Conservation (phyloP, 2,797 vertebrate genomes). For the Myotis pilosus region DNA sequence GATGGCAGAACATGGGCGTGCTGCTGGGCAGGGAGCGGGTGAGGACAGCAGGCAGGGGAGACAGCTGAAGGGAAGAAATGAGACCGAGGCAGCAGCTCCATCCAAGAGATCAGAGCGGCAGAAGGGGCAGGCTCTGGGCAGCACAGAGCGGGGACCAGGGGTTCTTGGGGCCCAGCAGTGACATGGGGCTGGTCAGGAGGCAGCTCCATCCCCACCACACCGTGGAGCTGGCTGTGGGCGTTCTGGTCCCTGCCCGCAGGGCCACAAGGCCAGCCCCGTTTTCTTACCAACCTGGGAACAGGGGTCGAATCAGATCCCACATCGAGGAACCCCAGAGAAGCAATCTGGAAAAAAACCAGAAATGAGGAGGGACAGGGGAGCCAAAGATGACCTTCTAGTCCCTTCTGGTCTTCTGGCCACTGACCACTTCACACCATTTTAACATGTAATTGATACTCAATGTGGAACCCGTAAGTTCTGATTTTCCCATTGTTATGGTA, state of each 20-base stretch:
- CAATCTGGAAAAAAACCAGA: background rate
- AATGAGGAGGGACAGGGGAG: background rate
- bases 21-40: background rate
- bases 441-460: background rate
- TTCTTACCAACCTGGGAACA: background rate
- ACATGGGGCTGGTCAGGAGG: background rate
- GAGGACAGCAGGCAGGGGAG: background rate
- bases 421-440: background rate
- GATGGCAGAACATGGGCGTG: accelerated
- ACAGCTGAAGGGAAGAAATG: background rate
- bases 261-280: background rate
- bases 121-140: accelerated
- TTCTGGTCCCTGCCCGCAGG: background rate
- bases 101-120: background rate
- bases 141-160: too few species aligned
- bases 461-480: background rate
- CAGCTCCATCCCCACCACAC: background rate
- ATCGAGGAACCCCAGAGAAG: background rate
- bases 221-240: background rate
- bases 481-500: background rate
- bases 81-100: background rate
- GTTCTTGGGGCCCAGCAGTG: background rate
- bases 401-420: background rate
- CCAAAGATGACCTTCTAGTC: accelerated
- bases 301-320: background rate